Base-by-base conservation (phyloP, 2,113 vertebrate species). In the Pachypanchax playfairii region DNA sequence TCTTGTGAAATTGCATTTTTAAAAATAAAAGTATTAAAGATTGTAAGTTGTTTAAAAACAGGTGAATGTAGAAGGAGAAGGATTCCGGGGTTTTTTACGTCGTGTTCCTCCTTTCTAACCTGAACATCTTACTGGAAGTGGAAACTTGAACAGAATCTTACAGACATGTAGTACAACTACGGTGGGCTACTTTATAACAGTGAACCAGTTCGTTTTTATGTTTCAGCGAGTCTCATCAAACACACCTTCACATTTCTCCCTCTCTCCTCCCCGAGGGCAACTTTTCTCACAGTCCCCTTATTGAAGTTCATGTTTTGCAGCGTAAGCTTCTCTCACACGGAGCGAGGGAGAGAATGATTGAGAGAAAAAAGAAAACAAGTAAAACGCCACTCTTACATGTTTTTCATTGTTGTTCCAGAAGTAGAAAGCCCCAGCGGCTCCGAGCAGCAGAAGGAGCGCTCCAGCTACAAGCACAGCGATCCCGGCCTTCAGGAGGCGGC, bases 381-480 rank as follows among this genome's bases (percentile, higher is more conserved):
- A 9, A 54, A 15, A 10, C 20, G 15, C 31, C 17, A 8, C 0
- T 54, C 87, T 93, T 90, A 96, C 95, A 70, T 96, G 94, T 85
- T 90, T 92, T 70, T 95, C 94, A 5, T 89, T 94, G 82, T 88
- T 92, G 84, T 96, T 97, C 96, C 96, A 96, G 84, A 95, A 96
- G 91, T 94, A 97, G 78, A 96, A 95, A 31, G 95, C 95, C 11
- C 94, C 95, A 6, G 94, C 89, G 26, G 94, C 93, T 39, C 95
- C 96, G 35, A 95, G 91, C 29, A 98, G 92, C 49, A 98, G 91
- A 33, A 98, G 88, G 13, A 93, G 81, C 0, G 93, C 93, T 21
- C 96, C 96, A 2, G 91, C 92, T 46, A 95, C 89, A 49, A 98
- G 93, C 73, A 95, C 93, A 3, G 88, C 91, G 0, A 94, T 90